phyloP scores from a whole-genome alignment of 1,140 invertebrate species.

The Archivesica marissinica region DNA sequence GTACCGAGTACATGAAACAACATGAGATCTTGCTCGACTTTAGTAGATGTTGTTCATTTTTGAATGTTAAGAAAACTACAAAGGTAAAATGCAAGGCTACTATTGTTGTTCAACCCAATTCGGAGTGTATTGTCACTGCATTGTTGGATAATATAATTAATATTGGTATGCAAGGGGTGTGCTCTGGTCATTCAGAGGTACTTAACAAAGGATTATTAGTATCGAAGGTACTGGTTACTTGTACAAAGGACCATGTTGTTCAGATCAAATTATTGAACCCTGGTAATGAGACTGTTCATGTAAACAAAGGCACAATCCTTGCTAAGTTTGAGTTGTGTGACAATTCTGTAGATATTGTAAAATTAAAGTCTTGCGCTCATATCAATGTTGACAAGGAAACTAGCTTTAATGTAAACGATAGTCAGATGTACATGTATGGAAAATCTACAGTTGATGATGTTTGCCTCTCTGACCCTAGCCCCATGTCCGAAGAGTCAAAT shows the following conservation, averaged over 20 bases:
- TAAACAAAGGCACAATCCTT: constrained; percentile 7
- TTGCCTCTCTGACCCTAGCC: not conserved
- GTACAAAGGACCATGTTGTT: constrained; percentile 15
- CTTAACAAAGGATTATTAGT: constrained; percentile 30
- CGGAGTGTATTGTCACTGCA: constrained; percentile 28
- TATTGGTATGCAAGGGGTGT: constrained; percentile 38
- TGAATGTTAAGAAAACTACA: constrained; percentile 21
- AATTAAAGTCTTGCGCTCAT: constrained; percentile 7
- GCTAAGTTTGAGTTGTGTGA: constrained; percentile 47
- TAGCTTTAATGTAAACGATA: no score
- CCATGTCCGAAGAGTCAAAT: not conserved
- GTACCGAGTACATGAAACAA: constrained; percentile 10
- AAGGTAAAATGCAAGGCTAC: constrained; percentile 12
- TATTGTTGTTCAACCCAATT: not conserved
- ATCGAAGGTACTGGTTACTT: constrained; percentile 34
- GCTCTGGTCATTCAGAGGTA: not conserved
- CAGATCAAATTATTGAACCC: constrained; percentile 39
- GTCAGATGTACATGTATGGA: no score
- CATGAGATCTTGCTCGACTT: constrained; percentile 47
- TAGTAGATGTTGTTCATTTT: not conserved
- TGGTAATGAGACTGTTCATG: constrained; percentile 24
- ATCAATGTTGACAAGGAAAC: constrained; percentile 17
- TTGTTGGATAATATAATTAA: constrained; percentile 4
- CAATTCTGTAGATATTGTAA: constrained; percentile 32
- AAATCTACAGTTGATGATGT: not conserved